phyloP scores from a whole-genome alignment of 2,797 vertebrate genomes.

The Characodon lateralis region DNA sequence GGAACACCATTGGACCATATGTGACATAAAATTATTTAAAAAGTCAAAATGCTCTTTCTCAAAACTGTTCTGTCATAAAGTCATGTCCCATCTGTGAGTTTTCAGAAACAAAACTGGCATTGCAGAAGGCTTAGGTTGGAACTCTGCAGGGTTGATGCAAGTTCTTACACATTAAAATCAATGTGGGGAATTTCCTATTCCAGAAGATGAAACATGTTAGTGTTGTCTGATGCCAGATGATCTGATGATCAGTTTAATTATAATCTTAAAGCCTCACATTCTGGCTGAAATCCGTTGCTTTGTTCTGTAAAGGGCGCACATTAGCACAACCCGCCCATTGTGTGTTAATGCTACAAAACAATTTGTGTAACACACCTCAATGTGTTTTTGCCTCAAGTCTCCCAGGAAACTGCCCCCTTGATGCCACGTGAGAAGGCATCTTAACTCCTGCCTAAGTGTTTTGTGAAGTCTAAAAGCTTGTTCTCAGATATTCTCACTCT shows the following conservation, averaged over 20 bases:
- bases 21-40: conserved; percentile 34
- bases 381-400: not conserved
- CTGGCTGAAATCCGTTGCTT: not conserved
- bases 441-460: not conserved
- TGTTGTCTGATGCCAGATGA: not conserved
- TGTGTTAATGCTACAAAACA: not conserved
- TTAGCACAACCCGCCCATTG: not conserved
- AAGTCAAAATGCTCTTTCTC: conserved; percentile 17
- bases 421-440: not conserved
- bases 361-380: not conserved
- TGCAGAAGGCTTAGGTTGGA: not conserved
- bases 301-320: not conserved
- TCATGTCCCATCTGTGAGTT: not conserved
- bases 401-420: too few relatives aligned
- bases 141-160: not conserved
- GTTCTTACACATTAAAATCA: not conserved
- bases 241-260: not conserved
- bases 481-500: conserved; percentile 1
- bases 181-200: not conserved
- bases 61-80: not conserved
- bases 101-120: not conserved
- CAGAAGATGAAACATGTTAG: not conserved
- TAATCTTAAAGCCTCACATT: not conserved
- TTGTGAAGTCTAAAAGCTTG: not conserved
- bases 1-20: conserved; percentile 24